These are phyloP conservation scores for Arge pagana DNA, from an alignment of 2,888 invertebrate species.

Conservation along the genomic window DNA sequence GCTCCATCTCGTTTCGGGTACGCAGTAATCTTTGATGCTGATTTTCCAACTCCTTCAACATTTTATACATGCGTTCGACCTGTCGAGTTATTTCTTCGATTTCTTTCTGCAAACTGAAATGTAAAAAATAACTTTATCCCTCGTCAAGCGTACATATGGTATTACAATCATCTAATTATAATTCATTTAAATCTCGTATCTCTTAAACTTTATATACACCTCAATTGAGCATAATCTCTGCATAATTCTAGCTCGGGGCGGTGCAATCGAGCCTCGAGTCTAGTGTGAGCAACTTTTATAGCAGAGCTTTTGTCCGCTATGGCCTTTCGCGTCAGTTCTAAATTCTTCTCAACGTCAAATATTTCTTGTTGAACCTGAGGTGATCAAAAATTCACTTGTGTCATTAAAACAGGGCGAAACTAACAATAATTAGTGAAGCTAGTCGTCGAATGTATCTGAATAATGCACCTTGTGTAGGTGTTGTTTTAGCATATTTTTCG, in stretches of 20 bases:
- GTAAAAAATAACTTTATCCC: not conserved
- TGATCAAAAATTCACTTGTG: too few relatives aligned
- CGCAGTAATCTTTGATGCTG: constrained; percentile 85
- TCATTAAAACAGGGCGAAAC: constrained; percentile 4
- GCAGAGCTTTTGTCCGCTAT: constrained; percentile 87
- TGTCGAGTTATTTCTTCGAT: constrained; percentile 83
- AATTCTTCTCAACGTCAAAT: constrained; percentile 90
- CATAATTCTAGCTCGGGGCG: constrained; percentile 89
- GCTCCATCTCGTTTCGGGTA: constrained; percentile 81
- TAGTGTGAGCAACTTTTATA: constrained; percentile 84
- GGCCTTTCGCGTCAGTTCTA: constrained; percentile 86
- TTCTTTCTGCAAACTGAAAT: constrained; percentile 77
- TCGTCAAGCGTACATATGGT: not conserved
- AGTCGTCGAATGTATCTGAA: not conserved
- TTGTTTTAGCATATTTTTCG: constrained; percentile 82
- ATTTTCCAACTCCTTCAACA: constrained; percentile 82
- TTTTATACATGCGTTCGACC: constrained; percentile 78
- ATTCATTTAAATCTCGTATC: constrained; percentile 3
- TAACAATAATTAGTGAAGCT: not conserved
- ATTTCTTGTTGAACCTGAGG: constrained; percentile 86
- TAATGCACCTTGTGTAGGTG: constrained; percentile 71
- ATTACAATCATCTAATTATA: constrained; percentile 6
- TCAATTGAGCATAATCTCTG: constrained; percentile 81
- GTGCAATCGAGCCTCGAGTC: constrained; percentile 86
- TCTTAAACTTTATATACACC: constrained; percentile 59